Percentiles rank a stretch among this genome's conserved stretches.
Conservation (phyloP, 2,888 invertebrate species). For the Agrochola lota region DNA sequence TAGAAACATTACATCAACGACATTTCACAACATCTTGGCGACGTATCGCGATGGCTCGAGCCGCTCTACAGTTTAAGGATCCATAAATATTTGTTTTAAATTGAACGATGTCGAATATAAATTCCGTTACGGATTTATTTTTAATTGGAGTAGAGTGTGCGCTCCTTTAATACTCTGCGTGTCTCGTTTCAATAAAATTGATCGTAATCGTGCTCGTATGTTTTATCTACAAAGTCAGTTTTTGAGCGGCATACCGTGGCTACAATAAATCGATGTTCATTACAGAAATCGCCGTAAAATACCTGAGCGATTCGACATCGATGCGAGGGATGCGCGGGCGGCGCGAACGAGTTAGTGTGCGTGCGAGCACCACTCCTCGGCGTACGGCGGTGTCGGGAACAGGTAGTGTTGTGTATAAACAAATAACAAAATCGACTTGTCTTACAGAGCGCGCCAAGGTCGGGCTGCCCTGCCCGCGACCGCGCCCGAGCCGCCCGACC, state of each 20-base stretch:
- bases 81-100: conserved; percentile 78
- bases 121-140: conserved; percentile 79
- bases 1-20: conserved; percentile 74
- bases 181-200: conserved; percentile 81
- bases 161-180: conserved; percentile 74
- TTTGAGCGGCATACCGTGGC: conserved; percentile 82
- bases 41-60: conserved; percentile 47
- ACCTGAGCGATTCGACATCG: conserved; percentile 84
- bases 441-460: conserved; percentile 88
- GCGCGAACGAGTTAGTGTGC: conserved; percentile 67
- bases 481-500: conserved; percentile 69
- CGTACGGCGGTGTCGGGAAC: conserved; percentile 74
- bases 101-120: conserved; percentile 75
- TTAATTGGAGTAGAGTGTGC: conserved; percentile 79
- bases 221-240: conserved; percentile 83
- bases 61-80: conserved; percentile 61
- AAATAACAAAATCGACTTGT: conserved; percentile 90
- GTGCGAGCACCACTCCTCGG: conserved; percentile 70
- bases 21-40: conserved; percentile 73
- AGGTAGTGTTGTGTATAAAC: conserved; percentile 90
- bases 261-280: conserved; percentile 88
- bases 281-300: conserved; percentile 89
- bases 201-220: conserved; percentile 82
- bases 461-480: conserved; percentile 77
- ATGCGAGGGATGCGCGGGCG: conserved; percentile 72